Evolutionary conservation across 2,797 vertebrate genomes (phyloP).

Genomic region (Poecilia gillii): DNA sequence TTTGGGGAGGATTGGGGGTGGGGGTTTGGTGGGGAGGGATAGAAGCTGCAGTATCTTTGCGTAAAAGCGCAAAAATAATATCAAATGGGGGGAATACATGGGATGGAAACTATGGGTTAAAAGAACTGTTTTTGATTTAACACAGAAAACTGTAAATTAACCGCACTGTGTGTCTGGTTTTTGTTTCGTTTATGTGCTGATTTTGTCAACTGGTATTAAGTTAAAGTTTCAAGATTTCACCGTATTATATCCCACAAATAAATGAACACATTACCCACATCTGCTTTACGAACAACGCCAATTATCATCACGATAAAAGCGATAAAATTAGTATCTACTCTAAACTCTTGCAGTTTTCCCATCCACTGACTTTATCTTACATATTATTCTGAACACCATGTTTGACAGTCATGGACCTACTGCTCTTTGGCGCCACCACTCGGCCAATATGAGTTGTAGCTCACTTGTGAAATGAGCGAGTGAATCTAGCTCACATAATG

Average conservation of each 20-base stretch:
- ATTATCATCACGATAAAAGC: neutral
- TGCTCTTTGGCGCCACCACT: constrained; percentile 32
- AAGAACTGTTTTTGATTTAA: neutral
- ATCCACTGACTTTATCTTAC: neutral
- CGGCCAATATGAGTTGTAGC: constrained; percentile 1
- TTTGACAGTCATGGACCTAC: neutral
- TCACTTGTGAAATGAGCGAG: neutral
- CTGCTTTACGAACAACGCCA: neutral
- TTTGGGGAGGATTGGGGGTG: neutral
- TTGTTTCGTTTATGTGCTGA: neutral
- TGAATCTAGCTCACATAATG: neutral
- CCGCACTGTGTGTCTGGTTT: neutral
- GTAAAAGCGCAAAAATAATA: constrained; percentile 11
- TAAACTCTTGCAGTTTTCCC: neutral
- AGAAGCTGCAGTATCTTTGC: neutral
- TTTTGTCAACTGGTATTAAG: neutral
- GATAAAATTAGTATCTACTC: neutral
- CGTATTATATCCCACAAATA: neutral
- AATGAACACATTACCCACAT: neutral
- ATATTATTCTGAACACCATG: neutral
- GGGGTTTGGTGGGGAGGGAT: too few relatives aligned
- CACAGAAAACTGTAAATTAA: neutral
- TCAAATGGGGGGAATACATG: neutral
- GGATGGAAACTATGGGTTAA: neutral
- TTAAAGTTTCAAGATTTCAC: neutral